phyloP scores from a whole-genome alignment of 1,140 invertebrate species.

The Drosophila sulfurigaster region DNA sequence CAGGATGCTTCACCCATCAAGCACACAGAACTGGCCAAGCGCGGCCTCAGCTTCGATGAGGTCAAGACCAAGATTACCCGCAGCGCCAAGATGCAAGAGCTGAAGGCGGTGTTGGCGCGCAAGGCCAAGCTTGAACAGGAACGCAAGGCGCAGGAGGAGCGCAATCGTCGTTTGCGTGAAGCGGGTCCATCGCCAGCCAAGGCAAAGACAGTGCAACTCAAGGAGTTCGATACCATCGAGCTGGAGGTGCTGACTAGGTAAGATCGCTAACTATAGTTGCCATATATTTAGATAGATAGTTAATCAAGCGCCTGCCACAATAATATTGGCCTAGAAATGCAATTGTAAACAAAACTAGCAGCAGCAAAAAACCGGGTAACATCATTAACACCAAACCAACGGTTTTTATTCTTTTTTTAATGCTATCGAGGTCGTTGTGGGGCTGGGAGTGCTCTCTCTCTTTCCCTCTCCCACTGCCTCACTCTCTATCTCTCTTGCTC shows the following conservation, averaged over 20 bases:
- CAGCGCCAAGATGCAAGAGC: slow-evolving; percentile 88
- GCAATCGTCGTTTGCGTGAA: slow-evolving; percentile 70
- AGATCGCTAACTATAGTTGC: slow-evolving; percentile 20
- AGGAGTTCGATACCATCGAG: slow-evolving; percentile 90
- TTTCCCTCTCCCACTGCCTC: background rate
- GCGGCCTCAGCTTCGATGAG: slow-evolving; percentile 88
- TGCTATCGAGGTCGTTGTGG: slow-evolving; percentile 72
- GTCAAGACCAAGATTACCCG: slow-evolving; percentile 88
- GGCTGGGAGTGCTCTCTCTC: slow-evolving; percentile 24
- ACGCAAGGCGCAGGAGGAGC: slow-evolving; percentile 79
- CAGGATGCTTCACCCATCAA: slow-evolving; percentile 71
- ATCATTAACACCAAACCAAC: slow-evolving; percentile 58
- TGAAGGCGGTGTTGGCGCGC: slow-evolving; percentile 88
- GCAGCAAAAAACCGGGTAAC: slow-evolving; percentile 72
- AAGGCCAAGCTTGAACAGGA: slow-evolving; percentile 85
- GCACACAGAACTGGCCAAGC: slow-evolving; percentile 84
- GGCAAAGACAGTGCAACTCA: slow-evolving; percentile 85
- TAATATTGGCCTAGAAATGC: slow-evolving; percentile 73
- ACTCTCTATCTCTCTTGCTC: background rate
- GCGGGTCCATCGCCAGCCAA: slow-evolving; percentile 85
- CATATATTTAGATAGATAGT: slow-evolving; percentile 9
- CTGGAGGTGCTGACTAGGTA: slow-evolving; percentile 90
- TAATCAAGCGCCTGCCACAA: slow-evolving; percentile 60
- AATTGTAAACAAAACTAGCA: slow-evolving; percentile 62
- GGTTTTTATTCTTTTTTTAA: slow-evolving; percentile 25